Base-by-base conservation (phyloP, 2,888 invertebrate genomes). In the Aleiodes testaceus region DNA sequence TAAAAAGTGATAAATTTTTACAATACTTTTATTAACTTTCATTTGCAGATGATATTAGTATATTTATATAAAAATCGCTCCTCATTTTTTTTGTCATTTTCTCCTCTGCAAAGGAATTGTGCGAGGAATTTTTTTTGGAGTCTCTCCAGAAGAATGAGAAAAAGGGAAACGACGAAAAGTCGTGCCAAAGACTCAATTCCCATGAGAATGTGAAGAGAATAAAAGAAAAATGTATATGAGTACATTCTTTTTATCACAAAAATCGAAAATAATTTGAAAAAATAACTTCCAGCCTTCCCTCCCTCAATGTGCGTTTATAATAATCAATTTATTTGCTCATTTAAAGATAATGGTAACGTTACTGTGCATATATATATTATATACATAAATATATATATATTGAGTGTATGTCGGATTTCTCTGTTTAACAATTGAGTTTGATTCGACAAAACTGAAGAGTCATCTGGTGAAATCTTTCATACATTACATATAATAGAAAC, bases 281-380 rank as follows among this genome's bases (percentile, higher is more conserved):
- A 49, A 65, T 55, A 26, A 65, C 69, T 66, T 74, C 72, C 63
- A 68, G 53, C 67, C 53, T 47, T 53, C 52, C 18, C 49, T 66
- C 36, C 22, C 71, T 70, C 73, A 69, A 76, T 72, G 65, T 73
- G 72, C 77, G 79, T 76, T 81, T 71, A 79, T 81, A 82, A 81
- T 84, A 85, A 85, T 85, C 83, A 84, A 84, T 84, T 84, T 81
- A 82, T 85, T 85, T 85, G 84, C 84, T 85, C 85, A 85, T 81
- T 75, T 85, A 83, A 84, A 79, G 75, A 75, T 83, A 84, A 85
- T 74, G 77, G 75, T 83, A 84, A 83, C 75, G 79, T 81, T 83
- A 83, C 80, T 76, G 80, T 80, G 80, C 79, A 81, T 80, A 82
- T 79, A 78, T 83, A 82, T 79, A 75, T 77, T 77, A 78, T 75